Base-by-base conservation (phyloP, 1,140 invertebrate genomes). In the Drosophila nikananu region DNA sequence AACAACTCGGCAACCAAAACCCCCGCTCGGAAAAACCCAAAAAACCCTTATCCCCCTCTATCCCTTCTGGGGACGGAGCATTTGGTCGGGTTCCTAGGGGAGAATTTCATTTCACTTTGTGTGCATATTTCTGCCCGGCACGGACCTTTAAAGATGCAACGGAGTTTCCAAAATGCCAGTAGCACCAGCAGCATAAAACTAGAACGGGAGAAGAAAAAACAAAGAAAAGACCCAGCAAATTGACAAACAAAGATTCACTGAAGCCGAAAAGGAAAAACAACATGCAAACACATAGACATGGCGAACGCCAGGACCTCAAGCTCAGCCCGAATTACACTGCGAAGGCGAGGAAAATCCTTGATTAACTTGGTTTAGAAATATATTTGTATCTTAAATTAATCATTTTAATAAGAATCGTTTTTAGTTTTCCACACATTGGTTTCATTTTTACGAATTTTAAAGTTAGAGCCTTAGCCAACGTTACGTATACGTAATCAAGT, bases 41-140 rank as follows among this genome's bases (percentile, higher is more conserved):
- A 42, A 61, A 44, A 64, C 27, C 63, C 63, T 42, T 68, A 70
- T 27, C 70, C 37, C 37, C 30, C 30, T 25, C 23, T 35, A 51
- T 27, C 67, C 70, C 46, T 42, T 52, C 46, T 48, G 70, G 68
- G 44, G 46, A 35, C 39, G 13, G 13, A 79, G 55, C 74, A 83
- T 70, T 86, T 86, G 74, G 52, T 66, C 48, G 55, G 55, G 61
- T 61, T 68, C 52, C 59, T 39, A 64, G 58, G 72, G 77, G 83
- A 68, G 54, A 86, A 73, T 75, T 86, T 60, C 72, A 71, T 83
- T 83, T 81, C 81, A 83, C 80, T 83, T 83, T 86, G 81, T 71
- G 72, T 70, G 61, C 59, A 52, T 62, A 32, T 66, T 65, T n/a
- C 68, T 39, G 67, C 65, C 63, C 67, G 67, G 67, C 67, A 71